Base-by-base conservation (phyloP, 1,140 invertebrate species). In the Cherax destructor region DNA sequence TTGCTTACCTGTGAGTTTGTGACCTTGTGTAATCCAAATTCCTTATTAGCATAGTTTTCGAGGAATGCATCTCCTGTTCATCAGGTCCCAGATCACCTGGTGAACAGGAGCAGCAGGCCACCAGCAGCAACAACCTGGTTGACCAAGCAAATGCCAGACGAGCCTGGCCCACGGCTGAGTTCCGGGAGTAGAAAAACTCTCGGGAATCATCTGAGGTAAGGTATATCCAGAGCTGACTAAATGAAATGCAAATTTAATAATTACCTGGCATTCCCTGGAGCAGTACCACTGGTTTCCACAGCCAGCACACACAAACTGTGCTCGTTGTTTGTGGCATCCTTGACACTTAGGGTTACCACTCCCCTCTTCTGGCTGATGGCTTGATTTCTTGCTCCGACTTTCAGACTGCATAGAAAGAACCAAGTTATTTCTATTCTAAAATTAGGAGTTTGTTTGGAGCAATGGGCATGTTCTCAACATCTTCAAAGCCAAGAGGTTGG, bases 281-380 rank as follows among this genome's bases (percentile, higher is more conserved):
- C 97, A 98, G 94, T 98, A 98, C 97, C 97, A 98, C 95, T 98
- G 97, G 95, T 97, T 97, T 83, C 96, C 96, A 94, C 97, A 98
- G 47, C 97, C 97, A 85, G 97, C 97, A 94, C 97, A 98, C 47
- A 98, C 97, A 94, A 97, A 98, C 94, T 97, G 97, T 56, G 97
- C 97, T 88, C 96, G 95, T 92, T 96, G 96, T 69, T 96, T 95
- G 74, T 97, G 95, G 94, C 97, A 98, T 65, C 97, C 97, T 95
- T 98, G 97, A 94, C 97, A 98, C 72, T 91, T 92, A 21, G 89
- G 86, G 92, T 89, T 56, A 93, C 93, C 92, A 94, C 94, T 65
- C 76, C 93, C 52, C 93, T 91, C 94, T 94, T 92, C 95, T 95
- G 87, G 95, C 94, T 78, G 95, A 94, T 91, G 95, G 95, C 16